These are phyloP conservation scores for Erebia ligea DNA, from an alignment of 2,888 invertebrate species.

Conservation along the genomic window DNA sequence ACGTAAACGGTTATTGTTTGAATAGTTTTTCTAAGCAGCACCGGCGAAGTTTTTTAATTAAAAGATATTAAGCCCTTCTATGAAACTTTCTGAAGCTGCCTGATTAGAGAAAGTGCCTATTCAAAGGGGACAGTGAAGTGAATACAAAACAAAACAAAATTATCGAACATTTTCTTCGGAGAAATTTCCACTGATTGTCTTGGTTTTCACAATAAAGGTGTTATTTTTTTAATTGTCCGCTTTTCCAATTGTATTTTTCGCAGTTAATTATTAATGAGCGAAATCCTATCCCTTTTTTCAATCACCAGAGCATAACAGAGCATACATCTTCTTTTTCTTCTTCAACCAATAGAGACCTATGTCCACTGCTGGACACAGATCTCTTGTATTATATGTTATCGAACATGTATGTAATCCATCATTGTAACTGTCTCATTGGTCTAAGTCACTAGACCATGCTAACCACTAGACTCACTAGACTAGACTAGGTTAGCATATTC, in stretches of 20 bases:
- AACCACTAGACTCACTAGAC: too few relatives aligned
- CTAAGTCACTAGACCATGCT: too few relatives aligned
- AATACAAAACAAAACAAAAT: slow-evolving; percentile 16
- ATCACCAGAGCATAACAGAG: too few relatives aligned
- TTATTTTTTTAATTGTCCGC: neutral
- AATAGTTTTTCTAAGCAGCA: slow-evolving; percentile 1
- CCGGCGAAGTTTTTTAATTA: slow-evolving; percentile 11
- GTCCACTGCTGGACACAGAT: too few relatives aligned
- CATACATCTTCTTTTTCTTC: too few relatives aligned
- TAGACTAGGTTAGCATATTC: too few relatives aligned
- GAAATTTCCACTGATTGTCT: neutral
- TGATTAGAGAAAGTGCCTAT: neutral
- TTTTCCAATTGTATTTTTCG: neutral
- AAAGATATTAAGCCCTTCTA: slow-evolving; percentile 8
- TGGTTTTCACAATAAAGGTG: neutral
- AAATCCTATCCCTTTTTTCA: too few relatives aligned
- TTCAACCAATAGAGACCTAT: too few relatives aligned
- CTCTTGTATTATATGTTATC: too few relatives aligned
- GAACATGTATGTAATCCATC: too few relatives aligned
- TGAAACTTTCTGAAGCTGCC: slow-evolving; percentile 6
- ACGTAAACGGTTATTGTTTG: slow-evolving; percentile 6
- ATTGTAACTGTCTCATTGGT: too few relatives aligned
- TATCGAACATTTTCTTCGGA: neutral
- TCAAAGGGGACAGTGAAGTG: neutral
- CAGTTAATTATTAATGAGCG: too few relatives aligned